Base-by-base conservation (phyloP, 2,888 invertebrate species). In the Leptinotarsa juncta region DNA sequence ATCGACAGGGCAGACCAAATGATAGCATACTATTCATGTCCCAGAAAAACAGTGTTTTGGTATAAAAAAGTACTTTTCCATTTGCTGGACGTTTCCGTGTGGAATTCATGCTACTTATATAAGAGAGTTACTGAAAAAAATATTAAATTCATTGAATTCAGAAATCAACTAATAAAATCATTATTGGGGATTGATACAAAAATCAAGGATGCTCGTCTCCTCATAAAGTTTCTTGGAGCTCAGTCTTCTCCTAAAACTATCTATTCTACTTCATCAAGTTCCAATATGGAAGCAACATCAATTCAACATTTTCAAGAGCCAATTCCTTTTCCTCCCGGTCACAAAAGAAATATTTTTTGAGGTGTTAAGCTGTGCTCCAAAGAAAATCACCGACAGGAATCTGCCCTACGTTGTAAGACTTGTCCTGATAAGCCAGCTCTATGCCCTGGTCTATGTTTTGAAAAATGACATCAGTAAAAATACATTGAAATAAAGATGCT, bases 1-100 rank as follows among this genome's bases (percentile, higher is more conserved):
- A 50, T 72, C n/a, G 72, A 72, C 50, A 10, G 67, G 3, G 4
- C 12, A 5, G 71, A 71, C 55, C 71, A 65, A 71, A 65, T 71
- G 32, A 32, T 65, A 4, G 51, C 65, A 0, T 65, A 71, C 51
- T 65, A 65, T 15, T 51, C 32, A 1, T 65, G 23, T 18, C 42
- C 71, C 5, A 65, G 49, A 20, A 71, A 71, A 53, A 51, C 65
- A 32, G 10, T 69, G 1, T 3, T 4, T 4, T 69, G 69, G 69
- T 69, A 69, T 48, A 68, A 57, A 57, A 68, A 53, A 18, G 14
- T 14, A 18, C 12, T 55, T 55, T 55, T 20, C 55, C n/a, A n/a
- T n/a, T 51, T 65, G 3, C 26, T 71, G 12, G 71, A 71, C 32
- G 53, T 71, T 3, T 16, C 65, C 4, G 65, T 71, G 15, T 70